phyloP scores from a whole-genome alignment of 2,888 invertebrate genomes.

The Cabera pusaria region DNA sequence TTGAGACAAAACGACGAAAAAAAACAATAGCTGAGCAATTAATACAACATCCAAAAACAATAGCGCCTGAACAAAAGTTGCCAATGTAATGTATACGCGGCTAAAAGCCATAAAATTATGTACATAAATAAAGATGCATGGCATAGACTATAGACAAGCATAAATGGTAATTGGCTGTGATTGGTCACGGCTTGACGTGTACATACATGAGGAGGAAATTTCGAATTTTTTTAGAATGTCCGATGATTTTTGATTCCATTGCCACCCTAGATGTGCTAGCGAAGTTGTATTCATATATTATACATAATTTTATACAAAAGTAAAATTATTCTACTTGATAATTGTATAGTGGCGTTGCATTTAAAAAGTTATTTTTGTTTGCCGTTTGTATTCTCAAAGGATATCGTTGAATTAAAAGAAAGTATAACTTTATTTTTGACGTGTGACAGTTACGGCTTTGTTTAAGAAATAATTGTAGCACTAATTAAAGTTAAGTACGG shows the following conservation, averaged over 20 bases:
- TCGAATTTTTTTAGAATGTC: neutral
- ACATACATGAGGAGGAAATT: neutral
- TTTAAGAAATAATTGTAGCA: too few relatives aligned
- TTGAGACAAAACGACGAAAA: constrained; percentile 31
- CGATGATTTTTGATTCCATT: neutral
- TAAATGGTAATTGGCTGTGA: constrained; percentile 60
- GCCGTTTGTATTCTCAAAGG: too few relatives aligned
- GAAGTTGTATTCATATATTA: too few relatives aligned
- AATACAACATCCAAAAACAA: constrained; percentile 47
- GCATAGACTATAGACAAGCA: constrained; percentile 52
- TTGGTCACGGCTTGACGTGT: constrained; percentile 55
- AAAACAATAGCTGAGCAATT: constrained; percentile 39
- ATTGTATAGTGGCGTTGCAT: constrained; percentile 1
- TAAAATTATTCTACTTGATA: too few relatives aligned
- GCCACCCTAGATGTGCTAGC: constrained; percentile 6
- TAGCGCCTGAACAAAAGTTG: constrained; percentile 22
- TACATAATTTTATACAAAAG: too few relatives aligned
- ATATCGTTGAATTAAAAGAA: too few relatives aligned
- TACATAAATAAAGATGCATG: constrained; percentile 47
- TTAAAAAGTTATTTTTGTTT: too few relatives aligned
- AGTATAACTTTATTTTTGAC: too few relatives aligned
- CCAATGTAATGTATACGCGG: constrained; percentile 41
- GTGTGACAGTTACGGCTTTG: too few relatives aligned
- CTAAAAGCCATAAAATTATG: constrained; percentile 63
- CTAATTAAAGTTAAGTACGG: too few relatives aligned